Percentiles rank a stretch among this genome's conserved stretches.
These are phyloP conservation scores for Mechanitis messenoides DNA, from an alignment of 2,888 invertebrate genomes.

Conservation along the genomic window DNA sequence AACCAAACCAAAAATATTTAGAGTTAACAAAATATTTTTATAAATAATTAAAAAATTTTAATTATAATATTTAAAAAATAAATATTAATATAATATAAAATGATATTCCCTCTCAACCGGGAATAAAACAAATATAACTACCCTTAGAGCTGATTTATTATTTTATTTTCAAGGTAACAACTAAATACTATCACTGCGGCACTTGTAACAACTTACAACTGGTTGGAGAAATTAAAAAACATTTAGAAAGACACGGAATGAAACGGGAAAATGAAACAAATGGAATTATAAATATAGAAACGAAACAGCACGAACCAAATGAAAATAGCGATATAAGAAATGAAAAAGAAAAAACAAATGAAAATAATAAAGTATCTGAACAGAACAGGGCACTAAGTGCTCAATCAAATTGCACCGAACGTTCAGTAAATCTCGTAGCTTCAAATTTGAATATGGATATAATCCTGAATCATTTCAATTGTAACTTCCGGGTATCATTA, in stretches of 20 bases:
- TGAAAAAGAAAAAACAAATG: background rate
- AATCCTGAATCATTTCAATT: slow-evolving; percentile 24
- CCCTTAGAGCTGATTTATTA: background rate
- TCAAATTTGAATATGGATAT: slow-evolving; percentile 15
- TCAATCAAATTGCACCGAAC: slow-evolving; percentile 6
- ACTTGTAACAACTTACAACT: slow-evolving; percentile 42
- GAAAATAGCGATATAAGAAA: background rate
- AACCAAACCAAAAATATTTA: too few species aligned
- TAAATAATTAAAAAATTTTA: too few species aligned
- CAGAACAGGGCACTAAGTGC: background rate
- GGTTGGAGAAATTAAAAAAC: slow-evolving; percentile 29
- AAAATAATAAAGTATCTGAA: background rate
- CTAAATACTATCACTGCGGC: slow-evolving; percentile 40
- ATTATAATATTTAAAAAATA: too few species aligned
- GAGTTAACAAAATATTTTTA: too few species aligned
- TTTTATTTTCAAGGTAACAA: slow-evolving; percentile 33
- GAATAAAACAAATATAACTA: too few species aligned
- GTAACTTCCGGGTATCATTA: slow-evolving; percentile 19
- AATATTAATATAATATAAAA: too few species aligned
- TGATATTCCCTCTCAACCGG: too few species aligned
- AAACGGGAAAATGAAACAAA: background rate
- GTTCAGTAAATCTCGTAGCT: slow-evolving; percentile 7
- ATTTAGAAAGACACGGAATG: slow-evolving; percentile 27
- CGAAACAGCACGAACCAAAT: background rate
- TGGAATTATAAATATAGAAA: slow-evolving; percentile 8